Percentiles rank a stretch among this genome's conserved stretches.
These are phyloP conservation scores for Enhydra lutris DNA, from an alignment of 2,113 vertebrate genomes.

Conservation along the genomic window DNA sequence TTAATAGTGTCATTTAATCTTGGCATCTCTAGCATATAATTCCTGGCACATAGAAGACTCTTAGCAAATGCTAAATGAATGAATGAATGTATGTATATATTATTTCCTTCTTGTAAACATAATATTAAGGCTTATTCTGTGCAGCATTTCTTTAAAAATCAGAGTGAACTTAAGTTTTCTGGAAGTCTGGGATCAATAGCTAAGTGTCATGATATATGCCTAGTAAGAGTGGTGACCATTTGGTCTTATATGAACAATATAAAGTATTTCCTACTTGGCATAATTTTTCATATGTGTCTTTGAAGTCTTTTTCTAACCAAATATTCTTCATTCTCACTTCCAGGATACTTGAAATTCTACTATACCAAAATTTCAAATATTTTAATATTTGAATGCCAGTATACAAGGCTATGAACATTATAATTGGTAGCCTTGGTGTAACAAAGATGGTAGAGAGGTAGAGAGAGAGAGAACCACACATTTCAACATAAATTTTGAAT, in stretches of 20 bases:
- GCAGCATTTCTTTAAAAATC: neutral
- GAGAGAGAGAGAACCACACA: neutral
- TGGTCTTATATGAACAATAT: neutral
- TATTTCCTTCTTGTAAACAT: neutral
- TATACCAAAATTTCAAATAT: neutral
- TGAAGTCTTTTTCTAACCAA: neutral
- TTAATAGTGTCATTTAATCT: constrained; percentile 64
- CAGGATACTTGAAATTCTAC: neutral
- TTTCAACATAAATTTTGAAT: neutral
- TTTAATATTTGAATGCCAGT: neutral
- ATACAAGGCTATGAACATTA: neutral
- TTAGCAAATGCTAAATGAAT: constrained; percentile 32
- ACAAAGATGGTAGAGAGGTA: neutral
- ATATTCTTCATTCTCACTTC: neutral
- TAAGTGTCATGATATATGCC: neutral
- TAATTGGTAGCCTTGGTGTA: neutral
- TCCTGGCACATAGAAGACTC: constrained; percentile 6
- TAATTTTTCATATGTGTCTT: neutral
- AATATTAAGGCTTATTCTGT: neutral
- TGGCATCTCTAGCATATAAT: constrained; percentile 49
- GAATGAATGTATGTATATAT: neutral
- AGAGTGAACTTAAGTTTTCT: neutral
- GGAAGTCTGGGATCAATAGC: neutral
- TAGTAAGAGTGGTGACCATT: neutral
- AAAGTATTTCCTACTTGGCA: neutral